These are phyloP conservation scores for Allacma fusca DNA, from an alignment of 2,888 invertebrate genomes.

Conservation along the genomic window DNA sequence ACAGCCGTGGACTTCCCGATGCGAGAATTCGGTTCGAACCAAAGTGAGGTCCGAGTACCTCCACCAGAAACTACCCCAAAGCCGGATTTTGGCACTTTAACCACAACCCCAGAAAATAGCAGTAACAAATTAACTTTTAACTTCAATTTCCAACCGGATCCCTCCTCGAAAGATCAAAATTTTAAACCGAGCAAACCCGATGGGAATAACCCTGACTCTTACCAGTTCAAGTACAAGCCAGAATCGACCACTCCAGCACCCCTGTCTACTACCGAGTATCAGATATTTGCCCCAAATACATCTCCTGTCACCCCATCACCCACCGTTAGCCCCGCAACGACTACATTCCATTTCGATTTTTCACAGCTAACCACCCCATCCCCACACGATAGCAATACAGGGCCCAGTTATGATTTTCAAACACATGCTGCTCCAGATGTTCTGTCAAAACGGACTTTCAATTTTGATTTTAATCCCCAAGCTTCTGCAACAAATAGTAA, in stretches of 20 bases:
- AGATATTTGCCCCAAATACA: background rate
- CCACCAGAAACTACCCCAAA: constrained; percentile 26
- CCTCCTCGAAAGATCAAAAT: background rate
- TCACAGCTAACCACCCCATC: constrained; percentile 29
- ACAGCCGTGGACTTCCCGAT: constrained; percentile 13
- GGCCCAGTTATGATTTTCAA: background rate
- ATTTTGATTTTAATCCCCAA: constrained; percentile 30
- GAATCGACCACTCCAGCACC: constrained; percentile 5
- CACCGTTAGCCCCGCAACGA: background rate
- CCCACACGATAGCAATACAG: background rate
- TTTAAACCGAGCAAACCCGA: background rate
- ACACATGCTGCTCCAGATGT: constrained; percentile 18
- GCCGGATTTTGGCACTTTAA: background rate
- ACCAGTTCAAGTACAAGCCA: background rate
- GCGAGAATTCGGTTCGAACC: constrained; percentile 20
- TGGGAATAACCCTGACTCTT: background rate
- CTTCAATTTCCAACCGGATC: background rate
- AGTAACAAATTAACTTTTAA: background rate
- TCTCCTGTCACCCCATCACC: background rate
- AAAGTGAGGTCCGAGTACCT: constrained; percentile 32
- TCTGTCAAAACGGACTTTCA: constrained; percentile 37
- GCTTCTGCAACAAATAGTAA: constrained; percentile 39
- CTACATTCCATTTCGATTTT: constrained; percentile 33
- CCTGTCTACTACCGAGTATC: constrained; percentile 14
- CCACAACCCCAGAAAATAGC: background rate